These are phyloP conservation scores for Chymomyza procnemis DNA, from an alignment of 2,888 invertebrate species.

Conservation along the genomic window DNA sequence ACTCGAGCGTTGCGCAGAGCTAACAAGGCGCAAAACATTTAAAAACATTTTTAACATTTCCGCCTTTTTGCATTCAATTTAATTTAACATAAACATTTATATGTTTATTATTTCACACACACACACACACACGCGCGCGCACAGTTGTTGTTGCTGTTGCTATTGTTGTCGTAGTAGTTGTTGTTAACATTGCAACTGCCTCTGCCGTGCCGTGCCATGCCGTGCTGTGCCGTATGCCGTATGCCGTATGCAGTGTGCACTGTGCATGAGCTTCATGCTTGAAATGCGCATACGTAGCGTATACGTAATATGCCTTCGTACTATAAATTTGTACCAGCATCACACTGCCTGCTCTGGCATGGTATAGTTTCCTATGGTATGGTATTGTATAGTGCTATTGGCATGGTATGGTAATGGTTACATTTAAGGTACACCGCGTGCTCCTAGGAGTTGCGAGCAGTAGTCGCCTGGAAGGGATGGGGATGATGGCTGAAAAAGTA, in stretches of 20 bases:
- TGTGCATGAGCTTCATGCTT: conserved; percentile 69
- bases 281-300: conserved; percentile 66
- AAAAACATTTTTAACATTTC: conserved; percentile 66
- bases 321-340: conserved; percentile 1
- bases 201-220: too few species aligned
- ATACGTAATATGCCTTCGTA: conserved; percentile 52
- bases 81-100: conserved; percentile 71
- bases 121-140: conserved; percentile 18
- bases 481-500: conserved; percentile 34
- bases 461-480: conserved; percentile 7
- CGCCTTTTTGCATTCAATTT: conserved; percentile 69
- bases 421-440: conserved; percentile 3
- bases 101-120: conserved; percentile 57
- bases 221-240: too few species aligned
- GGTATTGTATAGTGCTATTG: not conserved
- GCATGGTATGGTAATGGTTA: not conserved
- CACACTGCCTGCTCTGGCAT: not conserved
- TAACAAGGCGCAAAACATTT: conserved; percentile 65
- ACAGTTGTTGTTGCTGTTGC: not conserved
- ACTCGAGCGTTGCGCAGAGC: conserved; percentile 44
- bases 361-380: too few species aligned
- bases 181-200: conserved; percentile 24
- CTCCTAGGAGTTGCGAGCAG: not conserved
- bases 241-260: conserved; percentile 67
- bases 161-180: not conserved